These are phyloP conservation scores for Acleris holmiana DNA, from an alignment of 2,888 invertebrate species.

Conservation along the genomic window DNA sequence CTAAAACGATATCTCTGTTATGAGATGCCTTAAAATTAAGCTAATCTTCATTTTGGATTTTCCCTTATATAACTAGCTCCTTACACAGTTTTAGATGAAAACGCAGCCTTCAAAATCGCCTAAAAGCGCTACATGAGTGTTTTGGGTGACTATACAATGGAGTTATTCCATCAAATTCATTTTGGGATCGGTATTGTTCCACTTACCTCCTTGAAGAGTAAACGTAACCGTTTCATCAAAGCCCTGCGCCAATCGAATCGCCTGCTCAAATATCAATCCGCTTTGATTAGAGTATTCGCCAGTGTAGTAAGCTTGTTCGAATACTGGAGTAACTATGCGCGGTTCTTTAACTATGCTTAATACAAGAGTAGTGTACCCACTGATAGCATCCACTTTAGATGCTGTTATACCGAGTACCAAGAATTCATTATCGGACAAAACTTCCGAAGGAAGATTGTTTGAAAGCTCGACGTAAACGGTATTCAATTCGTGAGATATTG, in stretches of 20 bases:
- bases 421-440: constrained; percentile 23
- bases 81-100: no score
- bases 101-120: no score
- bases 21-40: no score
- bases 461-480: constrained; percentile 12
- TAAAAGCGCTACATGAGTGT: no score
- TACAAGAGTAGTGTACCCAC: constrained; percentile 41
- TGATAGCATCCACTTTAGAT: constrained; percentile 40
- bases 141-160: no score
- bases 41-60: no score
- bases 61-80: no score
- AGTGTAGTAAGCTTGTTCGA: constrained; percentile 47
- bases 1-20: no score
- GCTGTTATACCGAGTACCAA: constrained; percentile 42
- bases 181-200: constrained; percentile 12
- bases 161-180: constrained; percentile 13
- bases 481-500: constrained; percentile 7
- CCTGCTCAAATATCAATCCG: constrained; percentile 46
- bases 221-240: constrained; percentile 49
- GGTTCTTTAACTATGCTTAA: constrained; percentile 40
- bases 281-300: constrained; percentile 47
- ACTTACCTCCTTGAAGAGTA: constrained; percentile 51
- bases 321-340: constrained; percentile 41
- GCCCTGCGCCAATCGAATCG: constrained; percentile 48
- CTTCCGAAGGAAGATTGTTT: constrained; percentile 18